Evolutionary conservation across 2,888 invertebrate genomes (phyloP).

Genomic region (Nomada ruficornis): DNA sequence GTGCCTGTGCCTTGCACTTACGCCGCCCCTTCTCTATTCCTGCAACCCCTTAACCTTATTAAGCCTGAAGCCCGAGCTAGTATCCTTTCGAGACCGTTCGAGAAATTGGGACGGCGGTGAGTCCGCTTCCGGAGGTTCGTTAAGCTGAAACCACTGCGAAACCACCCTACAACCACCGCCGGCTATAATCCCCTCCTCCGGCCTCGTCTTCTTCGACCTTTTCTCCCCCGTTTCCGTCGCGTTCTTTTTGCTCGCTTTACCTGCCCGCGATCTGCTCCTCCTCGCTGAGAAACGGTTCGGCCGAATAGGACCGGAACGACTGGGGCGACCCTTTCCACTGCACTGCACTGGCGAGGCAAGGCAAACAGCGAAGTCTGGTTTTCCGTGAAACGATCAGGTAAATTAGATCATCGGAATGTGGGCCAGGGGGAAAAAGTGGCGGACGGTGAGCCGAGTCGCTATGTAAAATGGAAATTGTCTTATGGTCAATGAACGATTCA

Average conservation of each 20-base stretch:
- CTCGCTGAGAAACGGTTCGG: slow-evolving; percentile 29
- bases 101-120: slow-evolving; percentile 77
- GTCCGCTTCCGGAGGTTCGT: slow-evolving; percentile 75
- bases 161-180: slow-evolving; percentile 68
- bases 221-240: background rate
- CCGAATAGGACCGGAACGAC: background rate
- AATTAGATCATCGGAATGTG: slow-evolving; percentile 38
- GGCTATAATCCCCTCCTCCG: slow-evolving; percentile 66
- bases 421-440: background rate
- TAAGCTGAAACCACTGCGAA: slow-evolving; percentile 73
- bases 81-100: slow-evolving; percentile 76
- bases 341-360: background rate
- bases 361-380: slow-evolving; percentile 44
- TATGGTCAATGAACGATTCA: slow-evolving; percentile 14
- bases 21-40: slow-evolving; percentile 35
- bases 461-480: slow-evolving; percentile 39
- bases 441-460: background rate
- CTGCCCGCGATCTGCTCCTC: background rate
- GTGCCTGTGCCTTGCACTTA: slow-evolving; percentile 67
- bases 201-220: slow-evolving; percentile 5
- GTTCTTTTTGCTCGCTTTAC: background rate
- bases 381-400: slow-evolving; percentile 37
- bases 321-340: slow-evolving; percentile 4
- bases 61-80: slow-evolving; percentile 72
- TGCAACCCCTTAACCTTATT: slow-evolving; percentile 74